phyloP scores from a whole-genome alignment of 1,140 invertebrate species.

The Monomorium pharaonis region DNA sequence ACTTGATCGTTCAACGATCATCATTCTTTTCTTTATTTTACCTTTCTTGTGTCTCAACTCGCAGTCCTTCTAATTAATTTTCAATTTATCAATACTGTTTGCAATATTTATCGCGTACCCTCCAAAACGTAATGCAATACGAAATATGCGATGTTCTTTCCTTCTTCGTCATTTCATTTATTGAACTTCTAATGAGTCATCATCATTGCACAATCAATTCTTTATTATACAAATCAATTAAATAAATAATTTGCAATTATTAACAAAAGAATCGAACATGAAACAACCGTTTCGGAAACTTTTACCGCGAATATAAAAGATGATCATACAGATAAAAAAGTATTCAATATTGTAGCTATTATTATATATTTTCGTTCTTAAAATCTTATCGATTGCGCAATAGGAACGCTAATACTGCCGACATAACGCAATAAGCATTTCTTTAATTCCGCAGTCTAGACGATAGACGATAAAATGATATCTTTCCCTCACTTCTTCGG shows the following conservation, averaged over 20 bases:
- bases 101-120: conserved; percentile 80
- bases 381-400: conserved; percentile 51
- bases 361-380: neutral
- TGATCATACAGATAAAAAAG: neutral
- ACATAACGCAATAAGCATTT: conserved; percentile 9
- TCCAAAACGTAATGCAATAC: conserved; percentile 59
- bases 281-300: conserved; percentile 4
- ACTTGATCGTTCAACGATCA: conserved; percentile 50
- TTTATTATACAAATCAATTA: neutral
- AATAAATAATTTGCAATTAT: conserved; percentile 1
- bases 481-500: neutral
- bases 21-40: conserved; percentile 64
- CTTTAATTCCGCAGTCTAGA: conserved; percentile 8
- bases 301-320: neutral
- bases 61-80: conserved; percentile 82
- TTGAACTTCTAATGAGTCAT: neutral
- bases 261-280: neutral
- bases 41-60: conserved; percentile 72
- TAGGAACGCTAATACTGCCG: neutral
- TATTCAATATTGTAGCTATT: neutral
- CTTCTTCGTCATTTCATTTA: neutral
- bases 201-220: conserved; percentile 24
- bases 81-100: conserved; percentile 84
- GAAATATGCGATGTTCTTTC: conserved; percentile 65
- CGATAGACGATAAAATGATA: conserved; percentile 7